A percentile compares a stretch with the other conserved stretches of the same genome.
phyloP scores from a whole-genome alignment of 2,888 invertebrate genomes.

The Papilio demoleus region DNA sequence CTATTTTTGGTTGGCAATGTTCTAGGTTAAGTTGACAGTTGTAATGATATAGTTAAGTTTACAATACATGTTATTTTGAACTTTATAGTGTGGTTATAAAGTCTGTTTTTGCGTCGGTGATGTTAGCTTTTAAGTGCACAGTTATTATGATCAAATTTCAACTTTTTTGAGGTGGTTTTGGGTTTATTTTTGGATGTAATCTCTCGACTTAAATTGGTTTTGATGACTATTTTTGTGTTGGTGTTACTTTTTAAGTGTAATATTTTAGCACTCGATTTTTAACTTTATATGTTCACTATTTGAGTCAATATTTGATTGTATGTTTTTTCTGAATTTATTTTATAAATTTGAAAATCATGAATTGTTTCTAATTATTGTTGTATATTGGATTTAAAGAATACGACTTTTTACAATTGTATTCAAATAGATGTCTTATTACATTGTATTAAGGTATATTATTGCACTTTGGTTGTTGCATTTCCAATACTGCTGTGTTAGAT shows the following conservation, averaged over 20 bases:
- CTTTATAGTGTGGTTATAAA: not conserved
- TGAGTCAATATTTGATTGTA: not conserved
- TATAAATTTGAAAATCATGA: not conserved
- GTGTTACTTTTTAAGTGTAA: not conserved
- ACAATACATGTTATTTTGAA: no score
- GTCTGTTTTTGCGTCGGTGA: not conserved
- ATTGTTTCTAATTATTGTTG: not conserved
- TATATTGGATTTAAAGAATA: not conserved
- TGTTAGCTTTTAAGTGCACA: slow-evolving; percentile 9
- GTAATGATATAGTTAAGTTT: no score
- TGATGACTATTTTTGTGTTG: not conserved
- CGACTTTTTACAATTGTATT: slow-evolving; percentile 21
- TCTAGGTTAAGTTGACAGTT: not conserved
- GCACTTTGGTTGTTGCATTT: slow-evolving; percentile 20
- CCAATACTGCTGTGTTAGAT: not conserved
- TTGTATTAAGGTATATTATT: slow-evolving; percentile 8
- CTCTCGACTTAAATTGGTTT: not conserved
- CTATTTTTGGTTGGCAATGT: not conserved
- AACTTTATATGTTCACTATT: not conserved
- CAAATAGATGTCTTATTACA: not conserved
- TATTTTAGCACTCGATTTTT: not conserved
- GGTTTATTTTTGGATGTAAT: not conserved
- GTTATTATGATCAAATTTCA: not conserved
- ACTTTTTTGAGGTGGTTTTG: not conserved
- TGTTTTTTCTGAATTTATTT: not conserved